A percentile compares a stretch with the other conserved stretches of the same genome.
phyloP scores from a whole-genome alignment of 2,113 vertebrate genomes.

The Loxodonta africana region DNA sequence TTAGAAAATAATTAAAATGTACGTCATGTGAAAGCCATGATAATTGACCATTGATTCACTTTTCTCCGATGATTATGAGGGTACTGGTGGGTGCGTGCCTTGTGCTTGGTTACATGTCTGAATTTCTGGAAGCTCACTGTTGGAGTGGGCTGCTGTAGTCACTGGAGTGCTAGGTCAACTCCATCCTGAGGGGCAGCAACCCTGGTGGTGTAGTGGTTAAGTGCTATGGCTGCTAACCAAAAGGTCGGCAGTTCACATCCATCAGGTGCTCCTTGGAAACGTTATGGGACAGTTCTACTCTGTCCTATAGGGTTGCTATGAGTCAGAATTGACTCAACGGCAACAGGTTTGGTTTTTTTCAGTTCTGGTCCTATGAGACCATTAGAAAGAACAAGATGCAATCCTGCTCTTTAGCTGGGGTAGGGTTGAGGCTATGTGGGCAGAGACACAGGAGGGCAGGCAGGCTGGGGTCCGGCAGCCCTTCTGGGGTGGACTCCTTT shows the following conservation, averaged over 20 bases:
- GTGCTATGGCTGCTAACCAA: no score
- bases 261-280: no score
- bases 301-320: no score
- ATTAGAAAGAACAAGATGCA: neutral
- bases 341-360: no score
- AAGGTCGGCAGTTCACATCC: no score
- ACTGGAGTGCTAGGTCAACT: neutral
- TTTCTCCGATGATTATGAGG: neutral
- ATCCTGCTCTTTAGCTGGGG: neutral
- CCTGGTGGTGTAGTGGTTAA: no score
- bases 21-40: neutral
- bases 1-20: neutral
- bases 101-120: no score
- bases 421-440: neutral
- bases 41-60: neutral
- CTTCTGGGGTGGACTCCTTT: neutral
- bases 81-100: neutral
- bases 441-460: rapidly evolving
- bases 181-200: neutral
- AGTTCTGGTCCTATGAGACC: no score
- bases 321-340: no score
- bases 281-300: no score
- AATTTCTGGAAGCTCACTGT: neutral
- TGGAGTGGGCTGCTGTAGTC: neutral
- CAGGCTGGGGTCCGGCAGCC: neutral